Base-by-base conservation (phyloP, 2,888 invertebrate genomes). In the Helicoverpa assulta region DNA sequence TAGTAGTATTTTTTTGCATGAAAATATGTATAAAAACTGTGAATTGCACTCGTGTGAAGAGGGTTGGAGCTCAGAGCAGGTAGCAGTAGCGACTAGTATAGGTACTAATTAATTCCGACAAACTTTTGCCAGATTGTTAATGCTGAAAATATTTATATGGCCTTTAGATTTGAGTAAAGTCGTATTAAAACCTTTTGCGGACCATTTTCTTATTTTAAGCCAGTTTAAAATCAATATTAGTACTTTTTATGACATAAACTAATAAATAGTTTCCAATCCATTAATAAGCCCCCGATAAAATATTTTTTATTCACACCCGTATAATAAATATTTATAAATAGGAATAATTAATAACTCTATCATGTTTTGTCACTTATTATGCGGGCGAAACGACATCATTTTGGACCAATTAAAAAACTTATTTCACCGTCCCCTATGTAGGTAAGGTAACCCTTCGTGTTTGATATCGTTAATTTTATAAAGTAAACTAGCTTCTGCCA, bases 321-420 rank as follows among this genome's bases (percentile, higher is more conserved):
- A 80, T 68, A 10, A 0, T 29, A 18, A 10, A 37, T 2, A 7
- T 37, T 6, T 1, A 54, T 67, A 52, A 66, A 55, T 64, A 66
- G 40, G 52, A 66, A 61, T 59, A 54, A 70, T 59, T 59, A 54
- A 70, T 59, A 55, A 57, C 16, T 66, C n/a, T 21, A 40, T 63
- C 21, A 26, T 53, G 50, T 53, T 59, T 55, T 69, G 10, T 52
- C 5, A 40, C 14, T 4, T 29, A 47, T 43, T 21, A 84, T 84
- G 78, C 82, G 82, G 80, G 76, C 50, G 47, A 16, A 8, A 64
- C 26, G 37, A 66, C 67, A 74, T 65, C 40, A 67, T 62, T 61
- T 51, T 21, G 55, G 40, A 53, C 8, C 21, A n/a, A 66, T 72
- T 70, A 67, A 67, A 78, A 26, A 75, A 67, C 14, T 7, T 50